A percentile compares a stretch with the other conserved stretches of the same genome.
Evolutionary conservation across 1,140 invertebrate genomes (phyloP).

Genomic region (Gerris buenoi): DNA sequence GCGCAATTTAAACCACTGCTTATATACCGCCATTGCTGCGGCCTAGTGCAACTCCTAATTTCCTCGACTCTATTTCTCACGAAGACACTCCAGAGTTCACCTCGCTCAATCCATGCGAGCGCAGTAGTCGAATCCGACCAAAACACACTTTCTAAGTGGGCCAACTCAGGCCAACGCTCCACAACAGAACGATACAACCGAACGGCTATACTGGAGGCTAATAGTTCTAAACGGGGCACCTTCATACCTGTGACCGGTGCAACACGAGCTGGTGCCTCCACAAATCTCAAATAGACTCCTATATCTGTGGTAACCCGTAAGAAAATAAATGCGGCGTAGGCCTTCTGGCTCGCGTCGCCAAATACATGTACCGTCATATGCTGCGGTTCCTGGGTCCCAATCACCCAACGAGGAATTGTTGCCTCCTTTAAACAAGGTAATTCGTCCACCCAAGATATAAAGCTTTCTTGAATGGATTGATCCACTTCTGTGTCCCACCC

Average conservation of each 20-base stretch:
- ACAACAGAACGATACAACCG: constrained; percentile 19
- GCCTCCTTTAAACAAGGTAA: background rate
- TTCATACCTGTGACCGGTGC: constrained; percentile 23
- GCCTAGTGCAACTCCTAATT: background rate
- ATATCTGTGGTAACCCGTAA: constrained; percentile 10
- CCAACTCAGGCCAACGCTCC: constrained; percentile 15
- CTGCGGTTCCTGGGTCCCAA: background rate
- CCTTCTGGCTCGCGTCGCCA: constrained; percentile 25
- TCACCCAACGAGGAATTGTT: background rate
- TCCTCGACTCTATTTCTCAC: constrained; percentile 25
- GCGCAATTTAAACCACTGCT: too few relatives aligned
- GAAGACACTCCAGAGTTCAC: constrained; percentile 26
- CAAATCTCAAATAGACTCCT: constrained; percentile 4
- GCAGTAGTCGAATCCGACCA: constrained; percentile 28
- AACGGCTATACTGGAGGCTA: constrained; percentile 25
- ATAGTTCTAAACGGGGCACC: constrained; percentile 28
- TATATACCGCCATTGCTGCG: too few relatives aligned
- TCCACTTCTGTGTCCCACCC: constrained; percentile 20
- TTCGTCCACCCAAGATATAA: background rate
- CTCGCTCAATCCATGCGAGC: constrained; percentile 25
- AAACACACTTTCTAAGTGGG: constrained; percentile 11
- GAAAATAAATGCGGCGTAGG: constrained; percentile 24
- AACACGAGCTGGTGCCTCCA: constrained; percentile 22
- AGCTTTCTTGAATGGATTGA: background rate
- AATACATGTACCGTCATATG: constrained; percentile 25